These are phyloP conservation scores for Bos javanicus DNA, from an alignment of 2,113 vertebrate genomes.

Conservation along the genomic window DNA sequence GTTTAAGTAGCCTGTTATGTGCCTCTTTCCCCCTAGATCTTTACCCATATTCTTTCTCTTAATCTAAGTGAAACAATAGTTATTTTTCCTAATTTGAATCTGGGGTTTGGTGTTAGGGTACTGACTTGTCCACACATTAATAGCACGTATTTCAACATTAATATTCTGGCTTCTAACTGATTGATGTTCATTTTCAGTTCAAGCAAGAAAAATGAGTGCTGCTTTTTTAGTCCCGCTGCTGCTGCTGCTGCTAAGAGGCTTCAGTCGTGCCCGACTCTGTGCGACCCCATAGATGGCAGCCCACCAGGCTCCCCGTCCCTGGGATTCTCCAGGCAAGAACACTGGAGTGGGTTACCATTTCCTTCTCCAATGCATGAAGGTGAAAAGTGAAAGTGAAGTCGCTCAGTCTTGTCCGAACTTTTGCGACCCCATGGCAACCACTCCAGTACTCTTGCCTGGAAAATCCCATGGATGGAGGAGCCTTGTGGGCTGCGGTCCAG, in stretches of 20 bases:
- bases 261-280: neutral
- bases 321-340: neutral
- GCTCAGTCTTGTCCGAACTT: neutral
- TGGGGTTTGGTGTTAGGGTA: neutral
- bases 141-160: neutral
- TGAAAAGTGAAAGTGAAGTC: neutral
- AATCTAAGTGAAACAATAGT: neutral
- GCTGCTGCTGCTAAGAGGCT: too few species aligned
- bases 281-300: accelerated
- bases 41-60: neutral
- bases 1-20: neutral
- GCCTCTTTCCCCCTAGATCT: neutral
- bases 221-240: neutral
- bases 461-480: too few species aligned
- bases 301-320: accelerated
- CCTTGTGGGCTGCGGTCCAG: too few species aligned
- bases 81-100: neutral
- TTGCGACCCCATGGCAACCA: neutral
- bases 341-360: neutral
- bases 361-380: neutral
- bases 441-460: too few species aligned
- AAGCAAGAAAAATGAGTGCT: neutral
- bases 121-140: neutral
- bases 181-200: neutral
- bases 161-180: neutral